Conservation (phyloP, 2,888 invertebrate genomes). For the Idaea aversata region DNA sequence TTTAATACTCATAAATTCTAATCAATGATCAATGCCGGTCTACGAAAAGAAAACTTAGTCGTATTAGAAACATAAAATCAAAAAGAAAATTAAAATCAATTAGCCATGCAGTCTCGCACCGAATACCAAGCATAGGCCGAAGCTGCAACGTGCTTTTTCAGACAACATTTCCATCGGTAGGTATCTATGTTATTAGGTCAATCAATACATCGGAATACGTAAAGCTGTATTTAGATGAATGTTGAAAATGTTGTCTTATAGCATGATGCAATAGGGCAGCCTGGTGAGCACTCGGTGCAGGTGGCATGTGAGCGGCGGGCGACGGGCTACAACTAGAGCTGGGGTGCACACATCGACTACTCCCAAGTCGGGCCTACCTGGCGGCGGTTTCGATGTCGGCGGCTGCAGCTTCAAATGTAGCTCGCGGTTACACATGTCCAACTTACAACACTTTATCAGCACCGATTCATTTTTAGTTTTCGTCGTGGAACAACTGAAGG, state of each 20-base stretch:
- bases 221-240: not conserved
- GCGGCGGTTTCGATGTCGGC: conserved; percentile 82
- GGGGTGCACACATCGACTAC: conserved; percentile 37
- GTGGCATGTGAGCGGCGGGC: conserved; percentile 18
- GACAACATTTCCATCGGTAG: conserved; percentile 11
- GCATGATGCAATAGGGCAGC: conserved; percentile 9
- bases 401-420: conserved; percentile 85
- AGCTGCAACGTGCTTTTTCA: conserved; percentile 14
- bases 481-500: conserved; percentile 89
- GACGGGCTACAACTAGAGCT: conserved; percentile 19
- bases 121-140: conserved; percentile 51
- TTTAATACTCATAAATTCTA: conserved; percentile 25
- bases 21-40: conserved; percentile 75
- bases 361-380: conserved; percentile 81
- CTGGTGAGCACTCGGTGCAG: conserved; percentile 6
- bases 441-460: conserved; percentile 90
- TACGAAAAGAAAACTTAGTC: conserved; percentile 61
- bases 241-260: conserved; percentile 4
- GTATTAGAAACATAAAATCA: conserved; percentile 55
- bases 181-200: not conserved
- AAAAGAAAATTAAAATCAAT: conserved; percentile 42
- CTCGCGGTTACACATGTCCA: conserved; percentile 86
- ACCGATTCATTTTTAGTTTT: conserved; percentile 87
- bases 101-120: conserved; percentile 70
- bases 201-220: not conserved